phyloP scores from a whole-genome alignment of 2,888 invertebrate genomes.

The Endomychus coccineus region DNA sequence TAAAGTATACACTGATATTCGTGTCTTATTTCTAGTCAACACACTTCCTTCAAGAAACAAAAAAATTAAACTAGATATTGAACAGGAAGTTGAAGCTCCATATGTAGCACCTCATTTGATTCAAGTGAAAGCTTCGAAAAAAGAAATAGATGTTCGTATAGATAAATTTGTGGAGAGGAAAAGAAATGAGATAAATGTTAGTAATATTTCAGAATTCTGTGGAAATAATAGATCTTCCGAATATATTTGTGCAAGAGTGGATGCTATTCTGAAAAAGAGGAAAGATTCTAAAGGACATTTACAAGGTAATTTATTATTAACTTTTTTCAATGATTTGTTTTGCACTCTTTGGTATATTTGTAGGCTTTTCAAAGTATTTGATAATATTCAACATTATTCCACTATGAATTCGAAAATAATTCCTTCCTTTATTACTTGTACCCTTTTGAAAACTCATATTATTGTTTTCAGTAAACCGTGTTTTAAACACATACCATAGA shows the following conservation, averaged over 20 bases:
- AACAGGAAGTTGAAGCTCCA: slow-evolving; percentile 32
- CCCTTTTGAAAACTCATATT: slow-evolving; percentile 1
- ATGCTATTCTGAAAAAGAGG: slow-evolving; percentile 62
- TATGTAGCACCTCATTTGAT: slow-evolving; percentile 48
- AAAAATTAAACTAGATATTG: slow-evolving; percentile 25
- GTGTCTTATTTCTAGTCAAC: too few species aligned
- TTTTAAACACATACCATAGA: slow-evolving; percentile 55
- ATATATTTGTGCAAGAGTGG: slow-evolving; percentile 67
- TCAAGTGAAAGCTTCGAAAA: slow-evolving; percentile 61
- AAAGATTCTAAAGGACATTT: slow-evolving; percentile 73
- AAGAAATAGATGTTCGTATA: slow-evolving; percentile 62
- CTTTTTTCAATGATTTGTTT: too few species aligned
- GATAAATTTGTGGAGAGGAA: slow-evolving; percentile 68
- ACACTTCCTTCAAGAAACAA: too few species aligned
- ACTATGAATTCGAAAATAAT: too few species aligned
- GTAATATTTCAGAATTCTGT: slow-evolving; percentile 71
- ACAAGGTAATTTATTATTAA: slow-evolving; percentile 55
- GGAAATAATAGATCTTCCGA: slow-evolving; percentile 42
- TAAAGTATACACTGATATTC: too few species aligned
- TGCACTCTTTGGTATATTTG: too few species aligned
- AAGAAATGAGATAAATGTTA: slow-evolving; percentile 63
- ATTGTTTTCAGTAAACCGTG: slow-evolving; percentile 55
- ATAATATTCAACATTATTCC: too few species aligned
- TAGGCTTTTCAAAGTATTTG: too few species aligned
- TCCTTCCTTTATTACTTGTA: too few species aligned